phyloP scores from a whole-genome alignment of 2,797 vertebrate genomes.

The Halcyon leucocephala region DNA sequence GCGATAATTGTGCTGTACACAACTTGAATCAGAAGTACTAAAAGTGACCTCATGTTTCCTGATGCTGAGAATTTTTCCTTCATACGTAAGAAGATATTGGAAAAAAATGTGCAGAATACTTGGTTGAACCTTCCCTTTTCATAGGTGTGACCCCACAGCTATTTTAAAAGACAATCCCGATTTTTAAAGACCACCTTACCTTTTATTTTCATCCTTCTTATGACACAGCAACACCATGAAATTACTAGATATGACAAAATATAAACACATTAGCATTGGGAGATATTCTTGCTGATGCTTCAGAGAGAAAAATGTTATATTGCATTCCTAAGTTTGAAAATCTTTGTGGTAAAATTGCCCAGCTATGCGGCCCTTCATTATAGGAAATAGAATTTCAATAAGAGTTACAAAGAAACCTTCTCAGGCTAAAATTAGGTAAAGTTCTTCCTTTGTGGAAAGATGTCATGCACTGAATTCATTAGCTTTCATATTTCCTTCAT shows the following conservation, averaged over 20 bases:
- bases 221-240: neutral
- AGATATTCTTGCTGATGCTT: neutral
- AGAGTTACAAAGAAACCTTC: neutral
- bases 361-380: neutral
- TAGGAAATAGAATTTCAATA: neutral
- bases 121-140: neutral
- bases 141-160: neutral
- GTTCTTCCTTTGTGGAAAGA: neutral
- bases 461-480: neutral
- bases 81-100: neutral
- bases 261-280: neutral
- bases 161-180: neutral
- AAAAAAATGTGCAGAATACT: neutral
- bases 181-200: neutral
- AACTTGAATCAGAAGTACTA: neutral
- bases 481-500: neutral
- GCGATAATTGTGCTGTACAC: neutral
- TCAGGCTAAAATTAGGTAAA: neutral
- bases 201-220: neutral
- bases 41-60: neutral
- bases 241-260: neutral
- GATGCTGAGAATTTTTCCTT: neutral
- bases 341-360: neutral
- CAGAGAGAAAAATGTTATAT: neutral
- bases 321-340: neutral